Base-by-base conservation (phyloP, 2,113 vertebrate genomes). In the Tenebrosternarchus preto region DNA sequence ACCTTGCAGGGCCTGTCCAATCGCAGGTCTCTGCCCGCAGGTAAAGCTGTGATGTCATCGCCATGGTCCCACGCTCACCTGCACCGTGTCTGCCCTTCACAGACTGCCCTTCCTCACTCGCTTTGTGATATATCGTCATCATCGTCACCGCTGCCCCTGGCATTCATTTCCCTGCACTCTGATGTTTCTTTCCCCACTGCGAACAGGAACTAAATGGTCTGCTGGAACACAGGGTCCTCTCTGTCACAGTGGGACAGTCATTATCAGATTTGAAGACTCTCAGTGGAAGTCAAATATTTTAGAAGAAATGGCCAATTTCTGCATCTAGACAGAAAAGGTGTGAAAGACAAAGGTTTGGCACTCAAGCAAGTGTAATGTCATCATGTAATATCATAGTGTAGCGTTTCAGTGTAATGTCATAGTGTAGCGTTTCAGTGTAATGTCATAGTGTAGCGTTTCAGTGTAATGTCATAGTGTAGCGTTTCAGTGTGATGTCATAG, bases 1-100 rank as follows among this genome's bases (percentile, higher is more conserved):
- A 94, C 93, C 91, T 92, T 94, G 80, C 93, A 94, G 89, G 93
- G 93, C 88, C 93, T 94, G 88, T 94, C 93, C 90, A 94, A 94
- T 90, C 93, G 93, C 91, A 93, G 93, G 89, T 89, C 92, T 86
- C 91, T 91, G 83, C 91, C 92, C 87, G 90, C 93, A 94, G 93
- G 93, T 94, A 94, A 94, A 15, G 39, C 64, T n/a, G n/a, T n/a
- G 22, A 27, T 46, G 69, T 70, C 77, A 22, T 53, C 12, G 17
- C 59, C 55, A 50, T 27, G 73, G 2, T 3, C 60, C 61, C 46
- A 56, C 24, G 29, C 36, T 67, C 74, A 74, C 71, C 70, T 72
- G 8, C 72, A 73, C 61, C 55, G 71, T 31, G 56, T 72, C 43
- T 11, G 20, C 60, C 68, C 46, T 73, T 72, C 77, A 73, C 69